Conservation (phyloP, 2,113 vertebrate species). For the Dasypus novemcinctus region DNA sequence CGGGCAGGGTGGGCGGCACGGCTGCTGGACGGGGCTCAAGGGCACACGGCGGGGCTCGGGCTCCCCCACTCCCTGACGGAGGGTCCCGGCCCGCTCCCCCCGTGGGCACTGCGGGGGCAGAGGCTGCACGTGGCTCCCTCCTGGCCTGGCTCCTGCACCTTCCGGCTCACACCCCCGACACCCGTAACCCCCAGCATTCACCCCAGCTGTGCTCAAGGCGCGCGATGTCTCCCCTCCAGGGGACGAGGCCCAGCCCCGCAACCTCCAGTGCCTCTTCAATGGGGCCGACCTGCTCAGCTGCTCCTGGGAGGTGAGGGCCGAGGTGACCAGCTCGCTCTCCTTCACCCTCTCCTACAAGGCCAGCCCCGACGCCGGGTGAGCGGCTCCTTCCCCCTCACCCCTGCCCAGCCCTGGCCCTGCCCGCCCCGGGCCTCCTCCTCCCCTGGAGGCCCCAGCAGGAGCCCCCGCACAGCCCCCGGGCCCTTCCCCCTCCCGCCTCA, state of each 20-base stretch:
- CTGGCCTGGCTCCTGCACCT: accelerated
- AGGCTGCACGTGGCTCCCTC: accelerated
- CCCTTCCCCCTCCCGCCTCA: neutral
- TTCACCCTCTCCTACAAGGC: constrained; percentile 82
- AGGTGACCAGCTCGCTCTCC: constrained; percentile 72
- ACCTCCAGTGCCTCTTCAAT: constrained; percentile 81
- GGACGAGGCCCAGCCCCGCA: constrained; percentile 78
- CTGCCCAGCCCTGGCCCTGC: neutral
- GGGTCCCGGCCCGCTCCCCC: neutral
- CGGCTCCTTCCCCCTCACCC: neutral
- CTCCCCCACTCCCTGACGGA: accelerated
- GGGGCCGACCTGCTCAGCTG: constrained; percentile 75
- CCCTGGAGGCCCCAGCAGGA: neutral
- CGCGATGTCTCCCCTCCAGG: constrained; percentile 43
- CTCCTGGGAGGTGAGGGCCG: constrained; percentile 83
- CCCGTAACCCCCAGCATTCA: accelerated
- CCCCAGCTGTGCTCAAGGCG: neutral
- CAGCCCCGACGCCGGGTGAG: constrained; percentile 41
- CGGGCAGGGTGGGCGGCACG: accelerated
- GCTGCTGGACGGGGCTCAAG: neutral
- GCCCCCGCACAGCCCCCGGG: accelerated
- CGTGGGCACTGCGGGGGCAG: neutral
- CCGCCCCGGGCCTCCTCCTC: neutral
- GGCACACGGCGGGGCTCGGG: accelerated
- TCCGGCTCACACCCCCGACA: accelerated